Percentiles rank a stretch among this genome's conserved stretches.
Conservation (phyloP, 2,113 vertebrate genomes). For the Passer montanus region DNA sequence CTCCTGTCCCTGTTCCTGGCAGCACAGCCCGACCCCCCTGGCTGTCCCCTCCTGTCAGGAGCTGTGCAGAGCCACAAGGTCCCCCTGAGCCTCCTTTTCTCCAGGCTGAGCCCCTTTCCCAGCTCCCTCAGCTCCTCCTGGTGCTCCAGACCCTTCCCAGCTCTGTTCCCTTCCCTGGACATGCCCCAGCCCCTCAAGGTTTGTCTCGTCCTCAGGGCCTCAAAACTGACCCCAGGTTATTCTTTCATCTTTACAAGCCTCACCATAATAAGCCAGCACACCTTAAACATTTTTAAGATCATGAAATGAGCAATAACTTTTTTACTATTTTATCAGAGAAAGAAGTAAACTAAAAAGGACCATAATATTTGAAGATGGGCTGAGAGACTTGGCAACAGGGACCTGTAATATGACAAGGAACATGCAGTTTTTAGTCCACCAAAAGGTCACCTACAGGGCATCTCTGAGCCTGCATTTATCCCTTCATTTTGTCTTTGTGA, state of each 20-base stretch:
- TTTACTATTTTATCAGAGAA: not conserved
- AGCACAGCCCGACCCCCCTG: not conserved
- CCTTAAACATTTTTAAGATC: not conserved
- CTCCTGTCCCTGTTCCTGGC: not conserved
- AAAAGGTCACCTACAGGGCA: not conserved
- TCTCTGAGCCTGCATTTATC: not conserved
- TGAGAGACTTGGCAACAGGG: not conserved
- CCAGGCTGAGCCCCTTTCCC: not conserved
- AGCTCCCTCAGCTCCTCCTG: not conserved
- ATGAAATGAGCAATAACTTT: not conserved
- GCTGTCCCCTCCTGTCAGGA: not conserved
- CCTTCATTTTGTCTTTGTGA: not conserved
- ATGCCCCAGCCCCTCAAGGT: fast-evolving
- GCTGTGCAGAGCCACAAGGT: not conserved
- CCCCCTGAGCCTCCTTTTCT: not conserved
- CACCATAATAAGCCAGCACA: not conserved
- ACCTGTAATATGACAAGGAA: not conserved
- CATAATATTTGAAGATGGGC: not conserved
- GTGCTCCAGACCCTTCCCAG: not conserved
- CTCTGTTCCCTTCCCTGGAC: not conserved
- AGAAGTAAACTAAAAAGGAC: not conserved
- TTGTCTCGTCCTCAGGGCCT: fast-evolving
- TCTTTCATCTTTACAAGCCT: not conserved
- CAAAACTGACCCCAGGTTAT: not conserved
- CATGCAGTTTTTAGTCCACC: not conserved